phyloP scores from a whole-genome alignment of 2,888 invertebrate genomes.

The Chymomyza procnemis region DNA sequence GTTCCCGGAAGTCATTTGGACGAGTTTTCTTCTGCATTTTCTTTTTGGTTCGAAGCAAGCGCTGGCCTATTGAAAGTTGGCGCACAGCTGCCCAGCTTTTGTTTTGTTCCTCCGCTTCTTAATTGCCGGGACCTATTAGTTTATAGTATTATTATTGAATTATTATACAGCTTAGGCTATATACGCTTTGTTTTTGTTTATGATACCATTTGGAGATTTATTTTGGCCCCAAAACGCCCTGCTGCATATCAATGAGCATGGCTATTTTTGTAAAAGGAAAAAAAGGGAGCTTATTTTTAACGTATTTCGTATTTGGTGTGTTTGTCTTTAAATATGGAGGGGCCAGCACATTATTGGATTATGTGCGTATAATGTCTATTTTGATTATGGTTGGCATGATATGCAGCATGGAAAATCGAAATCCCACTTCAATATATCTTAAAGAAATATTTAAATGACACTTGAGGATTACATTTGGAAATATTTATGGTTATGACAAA shows the following conservation, averaged over 20 bases:
- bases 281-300: background rate
- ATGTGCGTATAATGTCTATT: background rate
- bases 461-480: conserved; percentile 57
- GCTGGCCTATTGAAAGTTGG: conserved; percentile 40
- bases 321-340: background rate
- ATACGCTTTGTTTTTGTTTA: conserved; percentile 20
- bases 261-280: conserved; percentile 45
- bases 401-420: background rate
- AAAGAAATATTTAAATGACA: conserved; percentile 48
- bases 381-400: background rate
- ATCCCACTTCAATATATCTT: background rate
- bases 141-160: conserved; percentile 53
- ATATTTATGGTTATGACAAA: conserved; percentile 33
- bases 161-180: conserved; percentile 26
- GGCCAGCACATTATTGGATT: background rate
- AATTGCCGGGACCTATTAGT: conserved; percentile 59
- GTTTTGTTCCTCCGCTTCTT: conserved; percentile 23
- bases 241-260: conserved; percentile 57
- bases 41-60: conserved; percentile 24
- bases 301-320: background rate
- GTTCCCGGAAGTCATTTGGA: conserved; percentile 63
- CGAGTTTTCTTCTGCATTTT: conserved; percentile 29
- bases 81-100: conserved; percentile 17
- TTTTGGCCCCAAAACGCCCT: conserved; percentile 31
- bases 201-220: conserved; percentile 37